phyloP scores from a whole-genome alignment of 2,113 vertebrate species.

The Conger conger region DNA sequence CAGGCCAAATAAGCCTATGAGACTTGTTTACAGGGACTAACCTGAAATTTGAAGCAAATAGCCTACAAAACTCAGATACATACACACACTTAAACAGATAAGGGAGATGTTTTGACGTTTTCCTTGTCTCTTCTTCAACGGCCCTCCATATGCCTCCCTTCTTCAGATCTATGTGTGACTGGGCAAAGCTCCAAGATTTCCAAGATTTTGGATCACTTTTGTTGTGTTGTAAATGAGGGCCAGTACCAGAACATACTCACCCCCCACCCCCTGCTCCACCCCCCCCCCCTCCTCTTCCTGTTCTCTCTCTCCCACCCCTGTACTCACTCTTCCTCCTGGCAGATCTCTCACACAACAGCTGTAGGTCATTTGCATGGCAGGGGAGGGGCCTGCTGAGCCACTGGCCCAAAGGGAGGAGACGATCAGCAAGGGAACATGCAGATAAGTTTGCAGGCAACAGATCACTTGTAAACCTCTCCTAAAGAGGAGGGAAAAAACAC shows the following conservation, averaged over 20 bases:
- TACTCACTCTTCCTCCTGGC: constrained; percentile 14
- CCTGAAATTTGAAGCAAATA: no score
- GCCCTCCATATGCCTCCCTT: background rate
- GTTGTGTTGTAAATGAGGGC: background rate
- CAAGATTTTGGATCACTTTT: background rate
- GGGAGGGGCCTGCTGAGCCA: constrained; percentile 37
- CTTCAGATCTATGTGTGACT: background rate
- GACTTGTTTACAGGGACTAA: no score
- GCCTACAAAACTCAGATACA: no score
- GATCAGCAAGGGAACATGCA: constrained; percentile 34
- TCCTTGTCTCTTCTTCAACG: no score
- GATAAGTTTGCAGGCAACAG: constrained; percentile 29
- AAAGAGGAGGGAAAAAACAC: constrained; percentile 17
- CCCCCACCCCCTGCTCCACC: background rate
- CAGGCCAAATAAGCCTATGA: no score
- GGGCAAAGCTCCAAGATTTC: background rate
- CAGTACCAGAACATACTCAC: background rate
- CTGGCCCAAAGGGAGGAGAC: constrained; percentile 37
- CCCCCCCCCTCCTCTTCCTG: constrained; percentile 13
- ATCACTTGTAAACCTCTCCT: background rate
- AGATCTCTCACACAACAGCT: constrained; percentile 44
- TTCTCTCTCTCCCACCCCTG: background rate
- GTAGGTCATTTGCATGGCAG: constrained; percentile 45
- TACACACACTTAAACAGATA: no score
- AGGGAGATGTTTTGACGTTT: no score